Base-by-base conservation (phyloP, 2,888 invertebrate genomes). In the Craniophora ligustri region DNA sequence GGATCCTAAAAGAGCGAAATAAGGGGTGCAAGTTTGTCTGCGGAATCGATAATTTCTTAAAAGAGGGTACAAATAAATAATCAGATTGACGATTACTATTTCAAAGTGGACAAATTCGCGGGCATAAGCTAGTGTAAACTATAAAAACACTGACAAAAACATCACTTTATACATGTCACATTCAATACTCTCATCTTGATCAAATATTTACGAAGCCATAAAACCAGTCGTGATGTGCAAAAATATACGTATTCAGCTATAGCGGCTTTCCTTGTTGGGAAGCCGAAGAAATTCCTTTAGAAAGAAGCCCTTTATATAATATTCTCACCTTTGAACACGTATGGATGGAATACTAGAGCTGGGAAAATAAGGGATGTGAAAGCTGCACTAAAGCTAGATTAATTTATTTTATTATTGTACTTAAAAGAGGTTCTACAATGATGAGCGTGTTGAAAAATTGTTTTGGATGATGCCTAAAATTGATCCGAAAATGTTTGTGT, bases 211-310 rank as follows among this genome's bases (percentile, higher is more conserved):
- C 40, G 71, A 71, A 68, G 60, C 69, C 71, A 59, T 53, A 70
- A 21, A 53, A 51, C 14, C 0, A 7, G 10, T 5, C 10, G 11
- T 49, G 49, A 57, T 65, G 41, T 45, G 39, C 36, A 49, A 14
- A 67, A 57, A 57, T 41, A 45, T 19, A 42, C 26, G 40, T 19
- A 11, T 31, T 35, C 39, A 38, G 14, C 35, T 10, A 42, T 16
- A 42, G 4, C 21, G 63, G 61, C 66, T 76, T 75, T 44, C 72
- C 79, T 79, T 67, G 70, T 38, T 23, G 30, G 10, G 81, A 81
- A 81, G 80, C 81, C 81, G 46, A 55, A 71, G 67, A 72, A 80
- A 65, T 76, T 61, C 74, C 26, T n/a, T 26, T 26, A 5, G 46
- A 15, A 44, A 15, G 78, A 81, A 81, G 73, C 81, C 81, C 18